Base-by-base conservation (phyloP, 2,797 vertebrate species). In the Propithecus deckenii region DNA sequence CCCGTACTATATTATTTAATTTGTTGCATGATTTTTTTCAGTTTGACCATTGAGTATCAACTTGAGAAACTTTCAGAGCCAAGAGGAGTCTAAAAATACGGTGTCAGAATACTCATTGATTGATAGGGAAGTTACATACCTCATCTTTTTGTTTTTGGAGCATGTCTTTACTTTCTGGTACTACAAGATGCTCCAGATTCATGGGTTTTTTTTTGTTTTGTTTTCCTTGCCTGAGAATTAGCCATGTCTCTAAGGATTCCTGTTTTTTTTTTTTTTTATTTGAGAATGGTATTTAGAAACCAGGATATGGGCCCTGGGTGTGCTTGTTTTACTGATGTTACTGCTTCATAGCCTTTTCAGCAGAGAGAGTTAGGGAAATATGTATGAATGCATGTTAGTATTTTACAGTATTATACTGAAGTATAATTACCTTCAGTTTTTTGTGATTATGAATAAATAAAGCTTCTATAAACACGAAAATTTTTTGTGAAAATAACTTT, bases 301-400 rank as follows among this genome's bases (percentile, higher is more conserved):
- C 14, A 74, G 74, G 5, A 18, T 10, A 52, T 11, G 2, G 0
- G 41, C 59, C 1, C 3, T 67, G 17, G 0, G 0, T 79, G 4
- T 85, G 1, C 22, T 93, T 6, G 5, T 48, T 74, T 41, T 23
- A n/a, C 18, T n/a, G 10, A 5, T n/a, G 17, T 9, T 20, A 89
- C 4, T 48, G 7, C 4, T 67, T 80, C 71, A 18, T 74, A 69
- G 15, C 10, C 23, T 32, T 46, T 23, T 38, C 2, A 88, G 35
- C 11, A 86, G 38, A 79, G 25, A 23, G 20, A 85, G 14, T 69
- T 52, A 63, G 63, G 32, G 55, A 48, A 79, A 5, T 13, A 46
- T 6, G 15, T 32, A 32, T 9, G n/a, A 41, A 41, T 41, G 5
- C 41, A 41, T 41, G 41, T 41, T 41, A 41, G 41, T 41, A 41